Conservation (phyloP, 23 tunicate species). For the Oikopleura dioica region DNA sequence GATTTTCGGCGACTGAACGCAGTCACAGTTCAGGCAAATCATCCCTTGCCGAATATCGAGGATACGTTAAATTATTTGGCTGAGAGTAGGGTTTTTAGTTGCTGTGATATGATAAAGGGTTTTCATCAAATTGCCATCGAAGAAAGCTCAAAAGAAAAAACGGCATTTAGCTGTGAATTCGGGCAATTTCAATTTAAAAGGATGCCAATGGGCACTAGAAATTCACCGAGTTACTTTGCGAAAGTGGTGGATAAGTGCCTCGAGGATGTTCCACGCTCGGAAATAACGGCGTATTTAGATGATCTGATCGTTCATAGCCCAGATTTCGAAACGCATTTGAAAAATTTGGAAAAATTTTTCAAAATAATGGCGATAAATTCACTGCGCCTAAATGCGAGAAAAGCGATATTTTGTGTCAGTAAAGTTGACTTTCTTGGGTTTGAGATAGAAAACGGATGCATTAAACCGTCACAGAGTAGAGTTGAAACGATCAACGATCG, state of each 20-base stretch:
- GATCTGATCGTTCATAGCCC: not conserved
- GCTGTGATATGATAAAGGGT: too few species aligned
- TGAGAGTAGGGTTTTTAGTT: too few species aligned
- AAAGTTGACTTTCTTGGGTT: not conserved
- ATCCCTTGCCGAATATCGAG: too few species aligned
- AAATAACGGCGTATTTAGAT: not conserved
- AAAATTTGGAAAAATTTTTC: not conserved
- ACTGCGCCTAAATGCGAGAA: not conserved
- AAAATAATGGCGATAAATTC: not conserved
- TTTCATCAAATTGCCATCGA: too few species aligned
- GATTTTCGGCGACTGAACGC: too few species aligned
- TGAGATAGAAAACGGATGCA: not conserved
- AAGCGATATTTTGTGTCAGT: not conserved
- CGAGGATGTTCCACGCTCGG: not conserved
- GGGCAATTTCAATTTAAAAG: not conserved
- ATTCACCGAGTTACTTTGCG: not conserved
- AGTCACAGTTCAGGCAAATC: too few species aligned
- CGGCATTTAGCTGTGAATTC: too few species aligned
- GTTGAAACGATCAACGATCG: not conserved
- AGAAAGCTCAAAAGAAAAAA: too few species aligned
- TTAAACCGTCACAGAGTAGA: not conserved
- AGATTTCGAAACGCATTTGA: not conserved
- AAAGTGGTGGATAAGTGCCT: not conserved
- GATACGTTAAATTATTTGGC: too few species aligned
- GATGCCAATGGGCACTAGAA: not conserved